phyloP scores from a whole-genome alignment of 2,113 vertebrate genomes.

The Colius striatus region DNA sequence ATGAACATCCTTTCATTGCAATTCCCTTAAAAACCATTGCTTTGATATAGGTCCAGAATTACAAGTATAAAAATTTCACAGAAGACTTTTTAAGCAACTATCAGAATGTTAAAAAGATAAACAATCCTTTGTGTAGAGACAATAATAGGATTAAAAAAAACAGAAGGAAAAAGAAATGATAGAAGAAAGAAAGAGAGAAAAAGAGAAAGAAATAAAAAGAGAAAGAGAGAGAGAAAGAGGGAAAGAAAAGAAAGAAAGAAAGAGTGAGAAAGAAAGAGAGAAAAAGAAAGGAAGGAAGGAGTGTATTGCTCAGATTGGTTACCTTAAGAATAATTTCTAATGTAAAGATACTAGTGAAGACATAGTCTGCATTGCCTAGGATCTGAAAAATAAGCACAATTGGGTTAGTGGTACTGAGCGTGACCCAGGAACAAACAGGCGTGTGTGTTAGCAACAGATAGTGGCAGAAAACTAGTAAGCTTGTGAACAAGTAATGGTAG shows the following conservation, averaged over 20 bases:
- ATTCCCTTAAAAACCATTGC: background rate
- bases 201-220: background rate
- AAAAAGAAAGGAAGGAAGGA: background rate
- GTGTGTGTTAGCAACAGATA: constrained; percentile 74
- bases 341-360: constrained; percentile 99
- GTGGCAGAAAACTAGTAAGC: constrained; percentile 53
- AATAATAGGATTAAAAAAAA: background rate
- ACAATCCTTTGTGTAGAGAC: background rate
- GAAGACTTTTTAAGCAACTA: background rate
- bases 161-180: background rate
- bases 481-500: background rate
- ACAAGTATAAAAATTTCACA: background rate
- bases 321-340: constrained; percentile 99
- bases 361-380: constrained; percentile 98
- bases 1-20: background rate
- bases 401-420: constrained; percentile 73
- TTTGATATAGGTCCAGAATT: background rate
- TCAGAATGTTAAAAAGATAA: background rate
- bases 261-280: background rate
- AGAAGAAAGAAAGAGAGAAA: background rate
- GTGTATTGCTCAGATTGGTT: constrained; percentile 73
- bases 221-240: background rate
- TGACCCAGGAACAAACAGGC: constrained; percentile 62
- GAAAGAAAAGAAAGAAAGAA: too few species aligned
- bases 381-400: constrained; percentile 91